Evolutionary conservation across 2,888 invertebrate species (phyloP).

Genomic region (Heteromurus nitidus): DNA sequence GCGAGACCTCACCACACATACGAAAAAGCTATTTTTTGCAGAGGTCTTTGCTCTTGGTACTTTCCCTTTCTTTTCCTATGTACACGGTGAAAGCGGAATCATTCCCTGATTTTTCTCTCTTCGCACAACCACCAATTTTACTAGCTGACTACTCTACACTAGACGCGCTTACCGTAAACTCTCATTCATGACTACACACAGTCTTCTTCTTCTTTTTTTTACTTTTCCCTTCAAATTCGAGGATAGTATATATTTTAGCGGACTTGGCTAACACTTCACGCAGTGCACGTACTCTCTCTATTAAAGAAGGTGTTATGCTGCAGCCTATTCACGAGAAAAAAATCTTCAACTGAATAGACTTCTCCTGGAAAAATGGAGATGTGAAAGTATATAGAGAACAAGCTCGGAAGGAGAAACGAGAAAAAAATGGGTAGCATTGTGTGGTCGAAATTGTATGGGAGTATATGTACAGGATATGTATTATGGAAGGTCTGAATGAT

Average conservation of each 20-base stretch:
- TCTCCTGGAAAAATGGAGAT: no score
- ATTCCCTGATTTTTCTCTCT: constrained; percentile 38
- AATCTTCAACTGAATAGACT: constrained; percentile 17
- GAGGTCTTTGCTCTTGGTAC: neutral
- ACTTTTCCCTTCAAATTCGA: no score
- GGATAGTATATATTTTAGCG: no score
- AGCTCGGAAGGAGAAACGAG: constrained; percentile 18
- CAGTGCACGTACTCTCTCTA: constrained; percentile 51
- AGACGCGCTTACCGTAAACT: no score
- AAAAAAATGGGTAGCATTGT: constrained; percentile 22
- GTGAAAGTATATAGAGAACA: constrained; percentile 19
- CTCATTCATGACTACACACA: no score
- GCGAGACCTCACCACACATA: no score
- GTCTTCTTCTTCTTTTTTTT: neutral
- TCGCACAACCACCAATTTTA: constrained; percentile 33
- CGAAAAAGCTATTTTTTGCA: no score
- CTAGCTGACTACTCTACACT: constrained; percentile 15
- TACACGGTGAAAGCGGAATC: constrained; percentile 18
- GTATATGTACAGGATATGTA: no score
- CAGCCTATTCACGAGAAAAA: constrained; percentile 23
- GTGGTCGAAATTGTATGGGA: constrained; percentile 13
- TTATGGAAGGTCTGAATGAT: constrained; percentile 37
- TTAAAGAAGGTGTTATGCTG: constrained; percentile 42
- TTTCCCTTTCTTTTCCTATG: neutral
- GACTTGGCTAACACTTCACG: constrained; percentile 38